These are phyloP conservation scores for Pimephales promelas DNA, from an alignment of 2,113 vertebrate species.

Conservation along the genomic window DNA sequence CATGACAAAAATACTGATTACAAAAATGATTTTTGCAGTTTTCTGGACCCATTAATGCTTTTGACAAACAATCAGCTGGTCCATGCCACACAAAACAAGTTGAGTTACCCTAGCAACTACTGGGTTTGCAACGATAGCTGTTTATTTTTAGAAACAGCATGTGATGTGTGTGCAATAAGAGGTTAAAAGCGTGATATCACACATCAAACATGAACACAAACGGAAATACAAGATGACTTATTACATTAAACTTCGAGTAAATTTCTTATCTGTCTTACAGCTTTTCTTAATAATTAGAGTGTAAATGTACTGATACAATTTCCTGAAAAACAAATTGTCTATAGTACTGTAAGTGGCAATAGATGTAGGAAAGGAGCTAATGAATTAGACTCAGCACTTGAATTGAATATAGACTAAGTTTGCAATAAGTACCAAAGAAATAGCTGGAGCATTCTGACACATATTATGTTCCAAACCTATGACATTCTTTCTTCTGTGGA, in stretches of 20 bases:
- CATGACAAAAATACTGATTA: background rate
- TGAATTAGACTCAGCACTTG: background rate
- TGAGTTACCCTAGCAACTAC: slow-evolving; percentile 73
- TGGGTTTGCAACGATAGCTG: slow-evolving; percentile 52
- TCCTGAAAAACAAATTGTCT: background rate
- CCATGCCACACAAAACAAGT: slow-evolving; percentile 73
- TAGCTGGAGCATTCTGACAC: background rate
- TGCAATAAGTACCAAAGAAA: background rate
- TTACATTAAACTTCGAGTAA: background rate
- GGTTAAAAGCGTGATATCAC: slow-evolving; percentile 65
- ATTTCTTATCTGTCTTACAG: no score
- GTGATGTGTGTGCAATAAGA: slow-evolving; percentile 64
- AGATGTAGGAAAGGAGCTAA: background rate
- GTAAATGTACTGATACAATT: background rate
- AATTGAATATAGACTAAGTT: background rate
- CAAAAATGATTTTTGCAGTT: slow-evolving; percentile 41
- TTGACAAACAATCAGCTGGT: slow-evolving; percentile 61
- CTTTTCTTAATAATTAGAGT: background rate
- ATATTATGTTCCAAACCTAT: background rate
- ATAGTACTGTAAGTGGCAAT: background rate
- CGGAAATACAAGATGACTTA: background rate
- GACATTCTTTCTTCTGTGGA: background rate
- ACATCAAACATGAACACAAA: slow-evolving; percentile 44
- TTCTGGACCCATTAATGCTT: slow-evolving; percentile 9
- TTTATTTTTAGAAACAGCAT: slow-evolving; percentile 76